Base-by-base conservation (phyloP, 2,113 vertebrate genomes). In the Sclerurus mexicanus region DNA sequence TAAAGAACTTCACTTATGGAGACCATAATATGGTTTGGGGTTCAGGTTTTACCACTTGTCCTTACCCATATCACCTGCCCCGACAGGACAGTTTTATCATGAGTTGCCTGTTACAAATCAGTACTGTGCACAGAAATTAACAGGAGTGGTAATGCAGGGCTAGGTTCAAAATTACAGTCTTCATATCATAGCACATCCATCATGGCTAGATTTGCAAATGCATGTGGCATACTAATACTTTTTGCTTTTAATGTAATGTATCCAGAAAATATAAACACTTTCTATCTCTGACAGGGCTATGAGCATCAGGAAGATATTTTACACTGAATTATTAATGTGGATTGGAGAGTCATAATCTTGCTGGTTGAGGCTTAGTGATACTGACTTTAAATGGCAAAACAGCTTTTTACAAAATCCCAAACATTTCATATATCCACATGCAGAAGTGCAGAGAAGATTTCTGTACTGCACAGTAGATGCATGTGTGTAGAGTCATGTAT, bases 241-340 rank as follows among this genome's bases (percentile, higher is more conserved):
- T 74, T 90, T 93, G 35, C 79, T 84, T 94, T 88, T 90, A 90
- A 91, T 78, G 24, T 72, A 64, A 77, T 11, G 4, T 53, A n/a
- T 66, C 42, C 52, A 74, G 69, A 92, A 95, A 89, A 92, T 67
- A 77, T 40, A 95, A 94, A 95, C 82, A 68, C 56, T 86, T 86
- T 50, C 5, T 5, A 37, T 88, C 63, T 94, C 75, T 93, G 79
- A 86, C 75, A 81, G 64, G 23, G 37, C 92, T 97, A 64, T 63
- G 47, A 90, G 44, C 55, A 33, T 90, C 9, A 10, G 3, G 0
- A 72, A 96, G 64, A 60, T 94, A 94, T 94, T 96, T 96, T 89
- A 69, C 88, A 94, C 85, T 96, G 72, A 88, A 94, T 95, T 96
- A 94, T 93, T 96, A 87, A 94, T 84, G 40, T 64, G 79, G 76